Evolutionary conservation across 2,888 invertebrate genomes (phyloP).

Genomic region (Liodrosophila aerea): DNA sequence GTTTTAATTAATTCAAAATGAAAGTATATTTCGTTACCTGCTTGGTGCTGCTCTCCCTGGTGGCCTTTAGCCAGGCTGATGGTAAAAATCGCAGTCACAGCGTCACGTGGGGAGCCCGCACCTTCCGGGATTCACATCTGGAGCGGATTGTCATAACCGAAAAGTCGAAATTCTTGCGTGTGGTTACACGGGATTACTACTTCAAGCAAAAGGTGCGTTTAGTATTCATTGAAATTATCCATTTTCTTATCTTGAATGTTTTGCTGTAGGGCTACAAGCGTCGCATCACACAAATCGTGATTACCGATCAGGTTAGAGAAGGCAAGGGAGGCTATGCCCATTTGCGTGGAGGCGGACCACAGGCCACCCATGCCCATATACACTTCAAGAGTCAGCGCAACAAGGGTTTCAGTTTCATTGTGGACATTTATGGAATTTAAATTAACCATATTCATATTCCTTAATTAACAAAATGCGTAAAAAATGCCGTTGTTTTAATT

Average conservation of each 20-base stretch:
- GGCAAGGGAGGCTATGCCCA: slow-evolving; percentile 83
- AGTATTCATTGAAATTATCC: too few relatives aligned
- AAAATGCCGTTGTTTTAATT: slow-evolving; percentile 29
- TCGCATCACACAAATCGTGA: slow-evolving; percentile 79
- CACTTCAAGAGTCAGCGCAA: slow-evolving; percentile 82
- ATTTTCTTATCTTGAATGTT: too few relatives aligned
- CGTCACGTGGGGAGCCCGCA: slow-evolving; percentile 61
- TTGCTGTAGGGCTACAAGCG: slow-evolving; percentile 15
- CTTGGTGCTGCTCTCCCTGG: slow-evolving; percentile 28
- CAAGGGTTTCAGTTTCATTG: slow-evolving; percentile 82
- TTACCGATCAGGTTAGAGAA: slow-evolving; percentile 81
- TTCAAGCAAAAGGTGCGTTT: slow-evolving; percentile 51
- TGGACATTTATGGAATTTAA: slow-evolving; percentile 81
- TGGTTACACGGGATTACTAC: slow-evolving; percentile 52
- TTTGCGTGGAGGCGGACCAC: slow-evolving; percentile 81
- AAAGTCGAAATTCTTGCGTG: slow-evolving; percentile 56
- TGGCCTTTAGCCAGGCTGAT: slow-evolving; percentile 1
- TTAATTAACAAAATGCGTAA: not conserved
- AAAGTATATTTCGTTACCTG: slow-evolving; percentile 29
- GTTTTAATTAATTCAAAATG: slow-evolving; percentile 28
- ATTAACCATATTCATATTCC: not conserved
- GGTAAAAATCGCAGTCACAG: slow-evolving; percentile 54
- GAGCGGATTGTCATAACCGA: slow-evolving; percentile 51
- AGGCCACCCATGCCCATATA: slow-evolving; percentile 75
- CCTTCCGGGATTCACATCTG: slow-evolving; percentile 52